A percentile compares a stretch with the other conserved stretches of the same genome.
These are phyloP conservation scores for Phocides pigmalion DNA, from an alignment of 1,140 invertebrate genomes.

Conservation along the genomic window DNA sequence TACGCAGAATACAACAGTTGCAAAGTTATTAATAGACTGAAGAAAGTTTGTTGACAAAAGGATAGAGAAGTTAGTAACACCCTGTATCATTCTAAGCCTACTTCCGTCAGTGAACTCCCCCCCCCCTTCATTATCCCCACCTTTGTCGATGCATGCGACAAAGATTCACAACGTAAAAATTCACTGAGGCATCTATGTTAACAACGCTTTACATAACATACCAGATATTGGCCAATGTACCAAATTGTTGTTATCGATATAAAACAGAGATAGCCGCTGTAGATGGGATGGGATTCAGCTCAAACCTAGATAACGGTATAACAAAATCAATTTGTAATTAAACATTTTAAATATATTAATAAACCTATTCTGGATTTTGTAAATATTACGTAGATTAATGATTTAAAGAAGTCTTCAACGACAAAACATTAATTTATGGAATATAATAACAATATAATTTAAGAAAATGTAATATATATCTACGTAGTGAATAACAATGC, in stretches of 20 bases:
- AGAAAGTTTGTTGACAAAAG: not conserved
- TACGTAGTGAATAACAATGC: no score
- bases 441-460: no score
- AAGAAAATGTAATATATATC: no score
- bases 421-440: no score
- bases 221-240: constrained; percentile 19
- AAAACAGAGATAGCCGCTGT: no score
- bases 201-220: constrained; percentile 26
- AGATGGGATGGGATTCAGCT: no score
- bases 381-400: no score
- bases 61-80: constrained; percentile 61
- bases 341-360: no score
- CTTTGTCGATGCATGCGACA: not conserved
- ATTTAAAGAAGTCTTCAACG: no score
- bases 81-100: constrained; percentile 60
- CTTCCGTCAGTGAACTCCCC: constrained; percentile 36
- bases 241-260: not conserved
- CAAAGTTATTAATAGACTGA: not conserved
- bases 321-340: no score
- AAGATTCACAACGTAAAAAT: constrained; percentile 18
- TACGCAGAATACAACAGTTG: not conserved
- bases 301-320: no score
- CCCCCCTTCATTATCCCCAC: not conserved
- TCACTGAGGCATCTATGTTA: constrained; percentile 32
- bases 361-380: no score